phyloP scores from a whole-genome alignment of 2,113 vertebrate species.

The Tupaia tana region DNA sequence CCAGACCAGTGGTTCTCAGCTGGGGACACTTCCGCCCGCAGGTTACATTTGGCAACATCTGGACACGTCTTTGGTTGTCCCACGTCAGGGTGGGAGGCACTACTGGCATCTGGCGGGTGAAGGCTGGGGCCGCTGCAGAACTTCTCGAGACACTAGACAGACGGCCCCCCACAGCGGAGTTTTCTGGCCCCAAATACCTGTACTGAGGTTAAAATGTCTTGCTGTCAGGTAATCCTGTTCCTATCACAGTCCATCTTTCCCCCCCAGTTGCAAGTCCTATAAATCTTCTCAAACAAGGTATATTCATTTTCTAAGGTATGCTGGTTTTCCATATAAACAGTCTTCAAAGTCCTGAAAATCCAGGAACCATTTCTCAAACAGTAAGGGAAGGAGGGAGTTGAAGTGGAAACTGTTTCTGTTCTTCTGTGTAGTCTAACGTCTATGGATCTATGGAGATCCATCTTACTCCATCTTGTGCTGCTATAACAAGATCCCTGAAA shows the following conservation, averaged over 20 bases:
- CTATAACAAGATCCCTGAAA: too few species aligned
- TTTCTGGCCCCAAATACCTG: neutral
- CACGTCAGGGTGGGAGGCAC: neutral
- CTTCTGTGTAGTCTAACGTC: neutral
- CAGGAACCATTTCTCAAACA: neutral
- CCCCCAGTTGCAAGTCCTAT: neutral
- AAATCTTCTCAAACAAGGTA: neutral
- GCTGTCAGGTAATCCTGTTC: neutral
- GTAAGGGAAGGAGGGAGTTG: neutral
- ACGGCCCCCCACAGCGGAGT: neutral
- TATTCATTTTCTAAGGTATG: neutral
- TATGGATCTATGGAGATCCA: neutral
- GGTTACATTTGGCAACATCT: neutral
- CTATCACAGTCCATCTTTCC: neutral
- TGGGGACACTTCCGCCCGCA: neutral
- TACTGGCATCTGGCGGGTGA: neutral
- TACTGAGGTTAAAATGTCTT: neutral
- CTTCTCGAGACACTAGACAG: neutral
- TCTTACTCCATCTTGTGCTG: too few species aligned
- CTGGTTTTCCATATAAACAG: neutral
- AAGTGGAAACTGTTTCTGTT: neutral
- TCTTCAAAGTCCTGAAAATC: neutral
- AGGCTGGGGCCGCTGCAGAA: neutral
- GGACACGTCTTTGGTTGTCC: neutral
- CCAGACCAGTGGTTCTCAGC: neutral